Evolutionary conservation across 2,797 vertebrate species (phyloP).

Genomic region (Cephalopachus bancanus): DNA sequence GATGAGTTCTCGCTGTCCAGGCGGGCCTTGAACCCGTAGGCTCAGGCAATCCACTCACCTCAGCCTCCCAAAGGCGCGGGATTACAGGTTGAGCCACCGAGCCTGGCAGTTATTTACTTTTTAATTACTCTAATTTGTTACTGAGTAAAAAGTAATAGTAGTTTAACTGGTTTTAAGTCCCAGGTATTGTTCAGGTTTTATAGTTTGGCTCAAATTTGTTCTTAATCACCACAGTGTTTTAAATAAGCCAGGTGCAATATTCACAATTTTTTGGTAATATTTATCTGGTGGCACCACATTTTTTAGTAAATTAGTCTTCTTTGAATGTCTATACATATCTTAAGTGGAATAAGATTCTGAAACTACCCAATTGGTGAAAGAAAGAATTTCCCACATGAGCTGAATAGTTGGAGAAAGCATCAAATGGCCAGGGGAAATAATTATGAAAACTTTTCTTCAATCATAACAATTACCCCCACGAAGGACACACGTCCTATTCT

Average conservation of each 20-base stretch:
- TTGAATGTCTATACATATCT: constrained; percentile 7
- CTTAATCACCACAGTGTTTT: not conserved
- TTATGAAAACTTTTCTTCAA: not conserved
- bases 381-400: not conserved
- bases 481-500: not conserved
- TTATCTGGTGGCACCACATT: not conserved
- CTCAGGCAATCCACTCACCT: too few species aligned
- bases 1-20: too few species aligned
- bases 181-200: not conserved
- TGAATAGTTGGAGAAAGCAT: not conserved
- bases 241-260: not conserved
- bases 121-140: constrained; percentile 23
- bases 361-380: not conserved
- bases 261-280: not conserved
- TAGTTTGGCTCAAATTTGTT: not conserved
- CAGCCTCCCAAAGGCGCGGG: too few species aligned
- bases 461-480: not conserved
- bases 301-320: constrained; percentile 18
- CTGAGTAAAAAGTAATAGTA: not conserved
- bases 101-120: too few species aligned
- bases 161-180: constrained; percentile 36
- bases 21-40: too few species aligned
- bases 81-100: too few species aligned
- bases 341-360: constrained; percentile 41
- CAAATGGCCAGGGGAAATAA: not conserved